Percentiles rank a stretch among this genome's conserved stretches.
Evolutionary conservation across 2,888 invertebrate genomes (phyloP).

Genomic region (Netelia fuscicornis): DNA sequence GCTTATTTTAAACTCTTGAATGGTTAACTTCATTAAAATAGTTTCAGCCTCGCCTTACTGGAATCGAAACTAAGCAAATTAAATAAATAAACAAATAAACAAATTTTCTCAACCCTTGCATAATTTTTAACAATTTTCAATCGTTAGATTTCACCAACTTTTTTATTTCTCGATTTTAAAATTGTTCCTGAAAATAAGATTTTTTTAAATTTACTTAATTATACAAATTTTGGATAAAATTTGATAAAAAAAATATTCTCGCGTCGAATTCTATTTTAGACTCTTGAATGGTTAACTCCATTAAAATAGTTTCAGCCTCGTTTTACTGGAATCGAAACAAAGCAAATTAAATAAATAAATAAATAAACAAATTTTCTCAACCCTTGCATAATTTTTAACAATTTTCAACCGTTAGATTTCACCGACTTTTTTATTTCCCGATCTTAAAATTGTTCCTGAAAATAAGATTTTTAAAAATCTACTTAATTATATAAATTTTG

Average conservation of each 20-base stretch:
- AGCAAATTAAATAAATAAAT: too few relatives aligned
- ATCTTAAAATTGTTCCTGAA: not conserved
- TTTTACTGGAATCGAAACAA: too few relatives aligned
- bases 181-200: too few relatives aligned
- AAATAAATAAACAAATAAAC: too few relatives aligned
- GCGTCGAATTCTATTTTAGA: not conserved
- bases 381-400: not conserved
- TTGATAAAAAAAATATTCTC: too few relatives aligned
- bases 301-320: not conserved
- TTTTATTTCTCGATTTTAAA: not conserved
- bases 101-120: not conserved
- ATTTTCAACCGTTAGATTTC: not conserved
- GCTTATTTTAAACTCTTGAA: slow-evolving; percentile 33
- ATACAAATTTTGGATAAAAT: not conserved
- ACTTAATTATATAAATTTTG: not conserved
- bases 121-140: not conserved
- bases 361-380: not conserved
- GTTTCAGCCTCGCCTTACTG: too few relatives aligned
- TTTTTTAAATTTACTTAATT: too few relatives aligned
- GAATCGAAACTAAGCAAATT: too few relatives aligned
- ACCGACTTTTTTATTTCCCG: not conserved
- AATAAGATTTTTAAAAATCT: too few relatives aligned
- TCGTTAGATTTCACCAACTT: not conserved
- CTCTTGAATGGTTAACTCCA: slow-evolving; percentile 22
- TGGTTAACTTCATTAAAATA: not conserved